These are phyloP conservation scores for Eonycteris spelaea DNA, from an alignment of 2,113 vertebrate genomes.

Conservation along the genomic window DNA sequence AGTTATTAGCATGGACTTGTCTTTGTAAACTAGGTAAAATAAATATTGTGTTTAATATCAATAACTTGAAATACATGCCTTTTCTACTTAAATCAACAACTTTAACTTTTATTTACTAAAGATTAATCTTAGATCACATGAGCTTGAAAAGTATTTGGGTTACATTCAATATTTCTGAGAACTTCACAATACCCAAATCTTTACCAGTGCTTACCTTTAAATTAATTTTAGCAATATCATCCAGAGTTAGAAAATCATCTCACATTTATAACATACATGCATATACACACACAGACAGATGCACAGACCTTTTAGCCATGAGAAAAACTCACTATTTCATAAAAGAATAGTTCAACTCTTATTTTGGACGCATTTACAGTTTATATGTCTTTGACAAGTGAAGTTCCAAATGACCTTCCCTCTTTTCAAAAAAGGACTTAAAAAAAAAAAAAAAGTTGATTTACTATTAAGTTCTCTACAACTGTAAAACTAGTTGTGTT, in stretches of 20 bases:
- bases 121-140: background rate
- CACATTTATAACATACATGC: background rate
- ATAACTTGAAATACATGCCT: background rate
- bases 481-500: conserved; percentile 58
- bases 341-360: background rate
- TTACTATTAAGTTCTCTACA: conserved; percentile 70
- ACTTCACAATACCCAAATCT: background rate
- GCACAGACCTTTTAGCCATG: background rate
- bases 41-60: background rate
- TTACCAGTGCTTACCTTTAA: background rate
- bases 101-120: background rate
- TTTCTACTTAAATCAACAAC: background rate
- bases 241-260: background rate
- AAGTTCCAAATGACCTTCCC: background rate
- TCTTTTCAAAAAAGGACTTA: background rate
- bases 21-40: background rate
- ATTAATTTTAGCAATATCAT: background rate
- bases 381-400: background rate
- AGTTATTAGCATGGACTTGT: background rate
- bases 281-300: background rate
- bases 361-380: background rate
- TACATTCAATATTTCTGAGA: background rate
- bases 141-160: background rate
- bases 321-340: background rate
- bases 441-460: background rate